Evolutionary conservation across 2,888 invertebrate species (phyloP), one percentile per base, ranked within the genome.

Genomic region (Saturnia pavonia): DNA sequence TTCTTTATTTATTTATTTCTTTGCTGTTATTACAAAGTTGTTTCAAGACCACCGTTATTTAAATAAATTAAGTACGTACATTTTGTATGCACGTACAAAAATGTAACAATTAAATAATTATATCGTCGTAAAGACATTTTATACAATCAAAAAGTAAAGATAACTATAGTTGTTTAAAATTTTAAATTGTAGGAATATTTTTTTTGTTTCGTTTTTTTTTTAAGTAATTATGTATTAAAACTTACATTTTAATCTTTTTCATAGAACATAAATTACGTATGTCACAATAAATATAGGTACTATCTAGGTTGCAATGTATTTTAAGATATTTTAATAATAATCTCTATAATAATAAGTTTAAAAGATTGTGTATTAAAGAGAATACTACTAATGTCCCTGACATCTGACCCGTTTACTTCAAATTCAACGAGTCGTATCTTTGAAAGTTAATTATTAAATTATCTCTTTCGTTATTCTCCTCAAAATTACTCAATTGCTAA

Each of bases 401-500:
- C 19, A n/a, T 51, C n/a, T 8, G 19, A 51, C n/a, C 51, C 3
- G 51, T 54, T 54, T 54, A n/a, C 22, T 54, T 54, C 22, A 4
- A 11, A n/a, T n/a, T 54, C 11, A n/a, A 54, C 54, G 9, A n/a
- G 22, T n/a, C 22, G 22, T 22, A 54, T 54, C 22, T 54, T 54
- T 54, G 22, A 54, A 22, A 48, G 48, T 48, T 48, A 48, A 89
- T 89, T 89, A 88, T 86, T 83, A 79, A 81, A 83, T 82, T 80
- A 78, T 79, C 81, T 81, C 45, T 83, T 85, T 87, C 81, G 83
- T 86, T 85, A 86, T 85, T 85, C 84, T 84, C 77, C 74, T 40
- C 84, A 84, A 88, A 86, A 83, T 84, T 85, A 86, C 86, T 89
- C 88, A 91, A 91, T 91, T 88, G 89, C 87, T 88, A 89, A 88